Base-by-base conservation (phyloP, 2,113 vertebrate species). In the Cavia aperea region DNA sequence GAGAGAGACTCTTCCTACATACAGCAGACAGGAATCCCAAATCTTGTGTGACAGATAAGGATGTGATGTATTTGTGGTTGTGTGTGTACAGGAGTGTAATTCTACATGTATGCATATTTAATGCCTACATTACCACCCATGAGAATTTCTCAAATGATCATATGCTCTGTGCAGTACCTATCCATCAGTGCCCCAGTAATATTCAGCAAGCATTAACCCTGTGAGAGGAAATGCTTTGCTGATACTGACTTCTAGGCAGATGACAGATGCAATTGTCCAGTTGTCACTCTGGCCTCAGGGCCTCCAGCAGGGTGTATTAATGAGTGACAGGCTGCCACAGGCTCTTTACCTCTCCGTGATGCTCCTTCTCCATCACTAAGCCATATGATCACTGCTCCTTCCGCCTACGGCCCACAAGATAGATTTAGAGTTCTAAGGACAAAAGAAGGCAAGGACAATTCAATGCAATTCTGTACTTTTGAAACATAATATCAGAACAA, bases 261-360 rank as follows among this genome's bases (percentile, higher is more conserved):
- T 86, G 94, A 81, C 93, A 77, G 81, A 36, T 62, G 51, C 36
- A 43, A 93, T 24, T 70, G 85, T 94, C 83, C 68, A 70, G 93
- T 86, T 91, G 90, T 86, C 93, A 90, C 56, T 93, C 63, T 93
- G 39, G 90, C 58, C 90, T 70, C 13, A 19, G 83, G 93, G 75
- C 19, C 49, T 75, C 24, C 39, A 86, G 60, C 58, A 43, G 65
- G 86, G 46, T 60, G 16, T 54, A 83, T 79, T 95, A 94, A 95
- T 93, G 94, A 95, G 94, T 66, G 43, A 58, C 51, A 58, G 73
- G 10, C 18, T 86, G 92, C 92, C 10, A 0, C 31, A 23, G 93
- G 93, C 54, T 36, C 77, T 91, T n/a, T 23, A 7, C 16, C 36
- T 16, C 56, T 89, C 68, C 24, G 4, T 4, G 39, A 78, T 62